Evolutionary conservation across 2,888 invertebrate species (phyloP), one percentile per base, ranked within the genome.

Genomic region (Mimumesa dahlbomi): DNA sequence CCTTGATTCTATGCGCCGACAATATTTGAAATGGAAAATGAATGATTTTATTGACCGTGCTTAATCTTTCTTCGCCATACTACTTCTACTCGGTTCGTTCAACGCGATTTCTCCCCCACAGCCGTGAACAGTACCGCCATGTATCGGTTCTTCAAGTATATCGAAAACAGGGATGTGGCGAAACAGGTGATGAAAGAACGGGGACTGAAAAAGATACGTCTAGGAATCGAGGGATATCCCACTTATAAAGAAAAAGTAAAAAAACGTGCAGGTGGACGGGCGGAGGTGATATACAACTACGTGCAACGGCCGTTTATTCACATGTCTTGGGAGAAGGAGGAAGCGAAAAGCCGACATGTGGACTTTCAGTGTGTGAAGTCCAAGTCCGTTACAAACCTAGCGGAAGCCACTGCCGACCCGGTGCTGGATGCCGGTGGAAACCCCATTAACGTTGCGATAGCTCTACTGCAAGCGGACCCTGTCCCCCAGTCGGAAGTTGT

Each of bases 251-350:
- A 99, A 88, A 99, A 99, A 89, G 95, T 99, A 0, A 97, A 98
- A 90, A 95, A 96, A 85, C 92, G 99, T 16, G 96, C 98, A 0
- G 98, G 98, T 0, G 97, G 97, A 0, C 92, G 98, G 2, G 96
- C 98, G 0, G 99, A 99, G 90, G 97, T 99, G 1, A 98, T 99
- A 77, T 99, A 99, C 91, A 99, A 99, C 90, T 99, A 99, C 89
- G 99, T 99, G 0, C 99, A 99, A 88, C 92, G 99, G 0, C 99
- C 99, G 0, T 99, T 99, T 90, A 96, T 99, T 56, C 98, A 98
- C 87, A 97, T 98, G 96, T 98, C 98, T 0, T 99, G 99, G 99
- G 99, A 99, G 89, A 99, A 99, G 85, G 99, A 99, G 86, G 99
- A 99, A 85, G 99, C 98, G 0, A 98, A 98, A 87, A 98, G 97